Base-by-base conservation (phyloP, 2,888 invertebrate species). In the Abscondita cerata region DNA sequence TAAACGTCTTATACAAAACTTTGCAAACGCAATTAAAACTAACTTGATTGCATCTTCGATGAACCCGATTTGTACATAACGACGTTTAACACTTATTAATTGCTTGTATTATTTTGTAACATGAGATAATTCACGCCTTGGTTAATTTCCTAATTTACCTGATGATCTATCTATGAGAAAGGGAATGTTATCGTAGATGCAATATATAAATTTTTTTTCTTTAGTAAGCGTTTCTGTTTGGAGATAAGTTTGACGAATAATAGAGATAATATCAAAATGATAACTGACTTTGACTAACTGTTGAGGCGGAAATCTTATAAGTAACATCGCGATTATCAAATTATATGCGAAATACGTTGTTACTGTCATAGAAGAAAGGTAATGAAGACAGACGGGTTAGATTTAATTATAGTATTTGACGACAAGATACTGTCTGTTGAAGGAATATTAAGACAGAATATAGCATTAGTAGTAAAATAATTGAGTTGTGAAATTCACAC, bases 71-170 rank as follows among this genome's bases (percentile, higher is more conserved):
- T 34, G 12, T 25, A 11, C 13, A 25, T n/a, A n/a, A n/a, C 25
- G 6, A 25, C 51, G 59, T 60, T 65, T 61, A 67, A 64, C 53
- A 62, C 58, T 64, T 65, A 66, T 70, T 69, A 72, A 71, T 68
- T 70, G 68, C 69, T 68, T 67, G 65, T 68, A 72, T 73, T 74
- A 72, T 73, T 71, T 70, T 66, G 64, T 65, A 72, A 72, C 73
- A 71, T 44, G 70, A 70, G 44, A 60, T 67, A 68, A 68, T 71
- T 73, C 67, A 71, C 70, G 72, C 70, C 65, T 66, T 61, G 69
- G 62, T 67, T 73, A 71, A 71, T 72, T 69, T 68, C 67, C 68
- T 68, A 70, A 72, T 72, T 70, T 69, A 68, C 62, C 60, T 63
- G 58, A 47, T 53, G 55, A 52, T 44, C 52, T 41, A 44, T 41